phyloP scores from a whole-genome alignment of 2,113 vertebrate species.

The Chunga burmeisteri region DNA sequence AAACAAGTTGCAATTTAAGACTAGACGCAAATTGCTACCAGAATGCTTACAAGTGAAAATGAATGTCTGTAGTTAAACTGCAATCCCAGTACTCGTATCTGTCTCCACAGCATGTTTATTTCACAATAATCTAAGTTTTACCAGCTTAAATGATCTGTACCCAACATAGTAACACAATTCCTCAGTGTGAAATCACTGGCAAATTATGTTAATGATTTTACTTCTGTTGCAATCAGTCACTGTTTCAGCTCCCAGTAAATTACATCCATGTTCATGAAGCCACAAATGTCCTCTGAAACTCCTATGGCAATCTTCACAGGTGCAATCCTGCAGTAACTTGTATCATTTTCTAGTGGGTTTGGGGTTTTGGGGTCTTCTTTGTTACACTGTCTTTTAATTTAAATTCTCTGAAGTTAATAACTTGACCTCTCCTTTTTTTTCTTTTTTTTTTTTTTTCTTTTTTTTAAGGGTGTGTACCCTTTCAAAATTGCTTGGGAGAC shows the following conservation, averaged over 20 bases:
- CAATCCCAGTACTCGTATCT: background rate
- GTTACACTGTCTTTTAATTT: background rate
- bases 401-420: background rate
- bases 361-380: background rate
- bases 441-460: too few relatives aligned
- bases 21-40: slow-evolving; percentile 5
- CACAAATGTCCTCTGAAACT: background rate
- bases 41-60: slow-evolving; percentile 11
- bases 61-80: background rate
- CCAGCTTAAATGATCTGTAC: background rate
- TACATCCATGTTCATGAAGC: background rate
- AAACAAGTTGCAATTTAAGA: background rate
- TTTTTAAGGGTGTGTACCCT: background rate
- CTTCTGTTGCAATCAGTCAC: background rate
- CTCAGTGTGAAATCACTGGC: background rate
- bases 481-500: background rate
- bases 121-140: background rate
- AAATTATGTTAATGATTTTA: slow-evolving; percentile 17
- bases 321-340: background rate
- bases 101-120: background rate
- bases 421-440: background rate
- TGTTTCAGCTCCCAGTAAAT: slow-evolving; percentile 2
- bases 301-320: background rate
- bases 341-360: background rate
- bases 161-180: background rate